Evolutionary conservation across 2,888 invertebrate genomes (phyloP).

Genomic region (Leucozona laternaria): DNA sequence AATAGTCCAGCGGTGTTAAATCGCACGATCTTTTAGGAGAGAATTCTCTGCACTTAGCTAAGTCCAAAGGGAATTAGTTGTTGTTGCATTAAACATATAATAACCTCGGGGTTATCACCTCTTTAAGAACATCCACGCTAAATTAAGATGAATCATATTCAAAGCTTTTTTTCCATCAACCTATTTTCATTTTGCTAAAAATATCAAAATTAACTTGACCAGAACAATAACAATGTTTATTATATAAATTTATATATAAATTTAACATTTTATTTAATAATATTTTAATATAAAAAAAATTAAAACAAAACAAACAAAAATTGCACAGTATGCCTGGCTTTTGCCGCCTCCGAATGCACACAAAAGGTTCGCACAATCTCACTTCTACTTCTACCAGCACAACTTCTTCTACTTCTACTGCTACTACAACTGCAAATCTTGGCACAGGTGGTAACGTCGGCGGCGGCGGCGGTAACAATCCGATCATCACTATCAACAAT

Average conservation of each 20-base stretch:
- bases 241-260: constrained; percentile 35
- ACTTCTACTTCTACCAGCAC: constrained; percentile 82
- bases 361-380: constrained; percentile 87
- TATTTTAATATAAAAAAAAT: constrained; percentile 59
- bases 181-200: background rate
- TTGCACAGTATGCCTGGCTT: constrained; percentile 97
- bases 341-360: constrained; percentile 98
- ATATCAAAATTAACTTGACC: background rate
- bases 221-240: background rate
- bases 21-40: too few species aligned
- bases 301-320: constrained; percentile 71
- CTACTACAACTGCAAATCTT: constrained; percentile 79
- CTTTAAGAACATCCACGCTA: constrained; percentile 16
- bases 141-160: constrained; percentile 27
- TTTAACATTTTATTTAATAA: constrained; percentile 67
- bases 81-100: too few species aligned
- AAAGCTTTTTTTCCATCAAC: background rate
- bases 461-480: constrained; percentile 31
- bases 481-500: constrained; percentile 64
- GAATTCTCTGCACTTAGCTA: too few species aligned
- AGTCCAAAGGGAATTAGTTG: too few species aligned
- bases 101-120: too few species aligned
- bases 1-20: too few species aligned
- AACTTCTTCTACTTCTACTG: constrained; percentile 80
- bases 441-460: constrained; percentile 70